These are phyloP conservation scores for Euschistus heros DNA, from an alignment of 1,140 invertebrate species.

Conservation along the genomic window DNA sequence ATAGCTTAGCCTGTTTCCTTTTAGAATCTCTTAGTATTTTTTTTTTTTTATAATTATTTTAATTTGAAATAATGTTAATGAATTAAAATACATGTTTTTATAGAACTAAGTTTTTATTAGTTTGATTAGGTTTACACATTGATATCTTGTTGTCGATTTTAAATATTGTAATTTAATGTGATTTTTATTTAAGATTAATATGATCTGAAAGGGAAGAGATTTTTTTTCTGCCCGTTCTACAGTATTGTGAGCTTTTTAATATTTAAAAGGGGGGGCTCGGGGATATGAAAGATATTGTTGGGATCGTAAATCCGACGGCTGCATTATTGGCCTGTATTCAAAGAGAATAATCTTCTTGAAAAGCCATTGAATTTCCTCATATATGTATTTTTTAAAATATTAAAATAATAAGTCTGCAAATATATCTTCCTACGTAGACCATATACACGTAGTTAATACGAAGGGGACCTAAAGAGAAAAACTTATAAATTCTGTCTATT, in stretches of 20 bases:
- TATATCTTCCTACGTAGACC: slow-evolving; percentile 10
- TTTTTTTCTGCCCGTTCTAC: background rate
- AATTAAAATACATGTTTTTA: background rate
- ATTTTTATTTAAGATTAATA: slow-evolving; percentile 5
- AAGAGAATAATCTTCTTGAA: no score
- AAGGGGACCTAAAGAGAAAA: slow-evolving; percentile 14
- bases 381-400: slow-evolving; percentile 6
- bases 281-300: no score
- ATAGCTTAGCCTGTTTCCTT: slow-evolving; percentile 13
- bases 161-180: slow-evolving; percentile 13
- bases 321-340: no score
- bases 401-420: slow-evolving; percentile 12
- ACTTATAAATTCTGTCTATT: slow-evolving; percentile 8
- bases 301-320: no score
- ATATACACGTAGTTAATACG: slow-evolving; percentile 1
- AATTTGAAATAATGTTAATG: background rate
- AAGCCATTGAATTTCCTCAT: background rate
- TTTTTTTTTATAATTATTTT: slow-evolving; percentile 6
- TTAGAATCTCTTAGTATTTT: slow-evolving; percentile 14
- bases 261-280: background rate
- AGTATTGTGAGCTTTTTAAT: background rate
- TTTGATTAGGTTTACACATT: slow-evolving; percentile 1
- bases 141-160: slow-evolving; percentile 6
- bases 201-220: slow-evolving; percentile 17
- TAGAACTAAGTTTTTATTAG: background rate